Percentiles rank a stretch among this genome's conserved stretches.
These are phyloP conservation scores for Lepidurus couesii DNA, from an alignment of 1,140 invertebrate genomes.

Conservation along the genomic window DNA sequence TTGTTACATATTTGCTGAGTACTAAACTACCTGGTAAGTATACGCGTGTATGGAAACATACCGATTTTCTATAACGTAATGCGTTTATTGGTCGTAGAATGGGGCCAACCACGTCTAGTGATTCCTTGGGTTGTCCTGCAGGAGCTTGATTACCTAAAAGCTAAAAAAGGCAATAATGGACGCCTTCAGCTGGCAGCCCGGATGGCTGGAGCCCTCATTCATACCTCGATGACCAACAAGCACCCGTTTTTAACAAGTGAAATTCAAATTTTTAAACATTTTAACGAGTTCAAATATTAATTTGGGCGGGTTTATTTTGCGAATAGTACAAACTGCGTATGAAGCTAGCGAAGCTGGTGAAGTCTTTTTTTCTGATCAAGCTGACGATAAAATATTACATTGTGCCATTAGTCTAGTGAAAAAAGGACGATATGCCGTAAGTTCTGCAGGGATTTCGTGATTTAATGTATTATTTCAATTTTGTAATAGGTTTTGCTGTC, in stretches of 20 bases:
- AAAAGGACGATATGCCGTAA: neutral
- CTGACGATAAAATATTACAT: slow-evolving; percentile 34
- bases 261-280: neutral
- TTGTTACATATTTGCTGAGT: neutral
- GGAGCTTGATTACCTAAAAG: slow-evolving; percentile 33
- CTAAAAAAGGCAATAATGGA: slow-evolving; percentile 11
- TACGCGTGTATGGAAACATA: neutral
- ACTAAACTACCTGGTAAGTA: neutral
- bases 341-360: neutral
- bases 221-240: slow-evolving; percentile 8
- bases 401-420: slow-evolving; percentile 28
- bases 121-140: slow-evolving; percentile 32
- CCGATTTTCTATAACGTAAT: neutral
- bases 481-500: slow-evolving; percentile 24
- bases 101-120: neutral
- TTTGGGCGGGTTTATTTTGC: neutral
- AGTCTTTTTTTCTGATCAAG: slow-evolving; percentile 25
- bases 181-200: slow-evolving; percentile 25
- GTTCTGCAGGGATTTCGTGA: neutral
- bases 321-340: neutral
- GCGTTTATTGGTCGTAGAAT: neutral
- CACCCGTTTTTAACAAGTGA: neutral
- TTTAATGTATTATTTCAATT: neutral
- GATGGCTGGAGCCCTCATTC: slow-evolving; percentile 23
- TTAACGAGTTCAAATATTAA: neutral